Conservation (phyloP, 2,888 invertebrate genomes). For the Keiferia lycopersicella region DNA sequence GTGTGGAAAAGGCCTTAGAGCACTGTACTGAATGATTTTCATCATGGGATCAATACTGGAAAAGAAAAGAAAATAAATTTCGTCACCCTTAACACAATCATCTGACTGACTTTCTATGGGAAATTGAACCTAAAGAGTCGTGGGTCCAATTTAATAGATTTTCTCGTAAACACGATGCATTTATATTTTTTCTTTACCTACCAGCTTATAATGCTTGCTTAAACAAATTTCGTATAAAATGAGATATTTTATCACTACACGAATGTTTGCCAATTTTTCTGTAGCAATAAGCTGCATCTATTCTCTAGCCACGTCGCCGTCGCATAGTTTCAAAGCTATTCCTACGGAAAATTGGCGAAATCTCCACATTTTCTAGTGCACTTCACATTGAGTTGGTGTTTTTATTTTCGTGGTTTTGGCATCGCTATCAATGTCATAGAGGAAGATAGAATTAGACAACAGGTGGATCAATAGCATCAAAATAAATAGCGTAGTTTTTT, state of each 20-base stretch:
- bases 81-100: no score
- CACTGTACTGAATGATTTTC: no score
- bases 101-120: no score
- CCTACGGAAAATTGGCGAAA: slow-evolving; percentile 7
- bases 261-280: slow-evolving; percentile 1
- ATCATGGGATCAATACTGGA: no score
- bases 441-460: slow-evolving; percentile 3
- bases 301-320: slow-evolving; percentile 4
- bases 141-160: no score
- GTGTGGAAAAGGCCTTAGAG: no score
- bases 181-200: no score
- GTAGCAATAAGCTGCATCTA: slow-evolving; percentile 6
- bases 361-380: slow-evolving; percentile 8
- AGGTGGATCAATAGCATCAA: not conserved
- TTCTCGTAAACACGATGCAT: no score
- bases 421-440: slow-evolving; percentile 19
- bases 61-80: no score
- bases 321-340: slow-evolving; percentile 12
- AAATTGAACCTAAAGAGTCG: no score
- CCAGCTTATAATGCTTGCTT: no score
- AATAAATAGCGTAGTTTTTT: not conserved
- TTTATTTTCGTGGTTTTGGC: slow-evolving; percentile 15
- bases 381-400: slow-evolving; percentile 2
- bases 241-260: not conserved
- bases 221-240: not conserved